Evolutionary conservation across 2,888 invertebrate species (phyloP).

Genomic region (Zele albiditarsus): DNA sequence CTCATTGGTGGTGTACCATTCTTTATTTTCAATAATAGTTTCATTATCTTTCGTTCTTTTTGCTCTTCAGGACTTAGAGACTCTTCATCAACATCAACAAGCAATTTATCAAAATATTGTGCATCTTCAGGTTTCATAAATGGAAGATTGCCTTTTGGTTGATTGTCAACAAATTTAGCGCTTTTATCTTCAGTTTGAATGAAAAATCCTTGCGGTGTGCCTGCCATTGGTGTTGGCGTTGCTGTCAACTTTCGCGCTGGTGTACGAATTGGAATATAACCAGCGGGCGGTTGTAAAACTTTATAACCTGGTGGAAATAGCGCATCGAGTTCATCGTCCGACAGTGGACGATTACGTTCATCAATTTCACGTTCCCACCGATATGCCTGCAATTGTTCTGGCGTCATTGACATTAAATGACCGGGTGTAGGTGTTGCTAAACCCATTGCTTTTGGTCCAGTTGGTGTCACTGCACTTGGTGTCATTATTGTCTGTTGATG

Average conservation of each 20-base stretch:
- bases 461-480: constrained; percentile 81
- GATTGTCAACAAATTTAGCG: constrained; percentile 93
- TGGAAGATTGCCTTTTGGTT: constrained; percentile 97
- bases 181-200: constrained; percentile 93
- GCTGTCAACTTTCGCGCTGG: constrained; percentile 98
- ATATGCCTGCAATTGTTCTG: constrained; percentile 98
- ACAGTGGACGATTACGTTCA: constrained; percentile 95
- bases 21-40: constrained; percentile 96
- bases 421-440: constrained; percentile 99
- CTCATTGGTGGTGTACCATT: constrained; percentile 99
- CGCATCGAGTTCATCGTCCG: constrained; percentile 97
- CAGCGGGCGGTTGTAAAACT: constrained; percentile 95
- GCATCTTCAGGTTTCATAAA: constrained; percentile 98
- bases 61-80: constrained; percentile 95
- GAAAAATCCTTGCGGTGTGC: constrained; percentile 94
- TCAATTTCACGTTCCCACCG: constrained; percentile 99
- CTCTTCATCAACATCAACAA: constrained; percentile 99
- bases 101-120: constrained; percentile 98
- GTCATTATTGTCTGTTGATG: constrained; percentile 81
- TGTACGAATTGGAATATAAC: constrained; percentile 96
- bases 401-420: constrained; percentile 98
- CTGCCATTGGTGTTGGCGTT: constrained; percentile 97
- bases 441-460: constrained; percentile 96
- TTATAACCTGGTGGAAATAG: constrained; percentile 99
- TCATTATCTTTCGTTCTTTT: constrained; percentile 99